Evolutionary conservation across 2,888 invertebrate species (phyloP).

Genomic region (Pammene fasciana): DNA sequence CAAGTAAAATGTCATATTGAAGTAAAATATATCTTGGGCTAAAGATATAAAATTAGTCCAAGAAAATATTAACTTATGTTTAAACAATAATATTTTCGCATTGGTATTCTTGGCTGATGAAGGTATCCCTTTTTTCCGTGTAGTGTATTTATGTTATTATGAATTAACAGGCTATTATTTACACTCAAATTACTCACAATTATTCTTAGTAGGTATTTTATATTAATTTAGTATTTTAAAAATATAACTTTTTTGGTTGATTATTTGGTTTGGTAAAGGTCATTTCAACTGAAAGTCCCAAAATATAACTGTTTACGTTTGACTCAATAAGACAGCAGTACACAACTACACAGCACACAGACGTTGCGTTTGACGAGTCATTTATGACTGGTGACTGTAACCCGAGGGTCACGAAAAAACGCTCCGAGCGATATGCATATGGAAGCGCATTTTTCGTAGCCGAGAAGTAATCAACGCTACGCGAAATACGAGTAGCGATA

Average conservation of each 20-base stretch:
- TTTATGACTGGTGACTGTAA: no score
- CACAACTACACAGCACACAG: neutral
- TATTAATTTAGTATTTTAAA: neutral
- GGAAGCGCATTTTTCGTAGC: neutral
- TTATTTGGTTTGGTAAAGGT: conserved; percentile 9
- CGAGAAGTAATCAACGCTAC: neutral
- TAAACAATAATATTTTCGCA: no score
- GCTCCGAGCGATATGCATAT: neutral
- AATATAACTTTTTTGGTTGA: conserved; percentile 7
- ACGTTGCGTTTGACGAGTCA: neutral
- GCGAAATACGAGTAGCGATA: neutral
- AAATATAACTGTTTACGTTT: neutral
- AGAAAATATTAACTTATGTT: no score
- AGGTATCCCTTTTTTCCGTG: no score
- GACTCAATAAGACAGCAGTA: neutral
- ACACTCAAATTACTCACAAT: conserved; percentile 15
- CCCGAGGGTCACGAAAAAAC: no score
- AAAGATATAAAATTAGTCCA: no score
- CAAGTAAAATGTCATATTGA: no score
- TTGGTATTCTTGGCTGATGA: no score
- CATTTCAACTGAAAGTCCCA: neutral
- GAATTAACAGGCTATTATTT: conserved; percentile 25
- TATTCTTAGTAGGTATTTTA: neutral
- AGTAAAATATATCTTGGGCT: no score
- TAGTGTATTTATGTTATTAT: conserved; percentile 2